These are phyloP conservation scores for Eclectus roratus DNA, from an alignment of 2,113 vertebrate genomes.

Conservation along the genomic window DNA sequence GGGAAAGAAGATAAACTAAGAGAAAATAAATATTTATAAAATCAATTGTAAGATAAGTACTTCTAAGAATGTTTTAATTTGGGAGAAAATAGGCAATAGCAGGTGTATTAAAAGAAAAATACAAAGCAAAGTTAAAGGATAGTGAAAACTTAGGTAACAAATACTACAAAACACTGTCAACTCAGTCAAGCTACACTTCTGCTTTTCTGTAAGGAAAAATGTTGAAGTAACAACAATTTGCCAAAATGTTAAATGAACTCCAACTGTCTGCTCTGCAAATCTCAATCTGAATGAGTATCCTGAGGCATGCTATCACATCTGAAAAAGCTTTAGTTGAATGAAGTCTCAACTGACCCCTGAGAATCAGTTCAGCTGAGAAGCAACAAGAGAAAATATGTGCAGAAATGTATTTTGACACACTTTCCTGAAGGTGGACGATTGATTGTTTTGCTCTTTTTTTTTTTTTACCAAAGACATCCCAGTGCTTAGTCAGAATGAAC, in stretches of 20 bases:
- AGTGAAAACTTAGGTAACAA: neutral
- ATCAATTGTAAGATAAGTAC: neutral
- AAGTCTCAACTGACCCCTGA: constrained; percentile 10
- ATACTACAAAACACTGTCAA: neutral
- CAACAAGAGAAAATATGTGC: neutral
- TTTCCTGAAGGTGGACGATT: neutral
- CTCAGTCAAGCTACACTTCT: neutral
- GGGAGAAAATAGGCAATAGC: neutral
- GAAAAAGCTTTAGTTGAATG: neutral
- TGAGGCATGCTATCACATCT: neutral
- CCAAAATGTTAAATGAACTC: constrained; percentile 14
- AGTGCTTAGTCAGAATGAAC: neutral
- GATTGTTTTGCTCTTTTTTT: neutral
- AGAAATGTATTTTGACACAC: neutral
- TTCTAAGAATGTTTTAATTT: neutral
- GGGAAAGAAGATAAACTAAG: neutral
- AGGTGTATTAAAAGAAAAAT: neutral
- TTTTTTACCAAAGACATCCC: neutral
- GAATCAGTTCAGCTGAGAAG: constrained; percentile 9
- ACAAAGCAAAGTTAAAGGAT: neutral
- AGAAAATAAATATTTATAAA: neutral
- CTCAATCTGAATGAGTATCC: neutral
- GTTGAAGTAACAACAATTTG: neutral
- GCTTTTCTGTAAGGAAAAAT: neutral
- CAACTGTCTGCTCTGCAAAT: neutral